A percentile compares a stretch with the other conserved stretches of the same genome.
Evolutionary conservation across 2,113 vertebrate species (phyloP).

Genomic region (Panthera uncia): DNA sequence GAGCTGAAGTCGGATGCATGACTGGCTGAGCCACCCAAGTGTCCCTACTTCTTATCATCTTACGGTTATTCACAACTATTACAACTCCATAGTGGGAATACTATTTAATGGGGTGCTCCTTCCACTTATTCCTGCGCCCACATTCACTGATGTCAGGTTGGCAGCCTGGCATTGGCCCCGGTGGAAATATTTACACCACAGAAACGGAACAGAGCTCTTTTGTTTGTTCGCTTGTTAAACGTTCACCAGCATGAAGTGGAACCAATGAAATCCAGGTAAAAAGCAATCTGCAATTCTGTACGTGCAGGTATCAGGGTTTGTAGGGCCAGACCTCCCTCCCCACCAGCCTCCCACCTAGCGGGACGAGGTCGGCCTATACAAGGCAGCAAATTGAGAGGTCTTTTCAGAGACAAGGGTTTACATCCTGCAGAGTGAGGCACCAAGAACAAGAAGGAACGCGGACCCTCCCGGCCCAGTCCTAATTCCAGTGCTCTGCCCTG

Average conservation of each 20-base stretch:
- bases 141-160: not conserved
- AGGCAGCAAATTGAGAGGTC: not conserved
- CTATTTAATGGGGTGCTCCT: not conserved
- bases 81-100: not conserved
- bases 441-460: not conserved
- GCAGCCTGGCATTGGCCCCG: not conserved
- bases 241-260: not conserved
- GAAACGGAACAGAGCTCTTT: not conserved
- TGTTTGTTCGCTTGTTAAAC: not conserved
- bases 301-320: rapidly evolving
- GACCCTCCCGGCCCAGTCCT: too few species aligned
- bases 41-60: not conserved
- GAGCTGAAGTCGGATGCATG: too few species aligned
- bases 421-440: not conserved
- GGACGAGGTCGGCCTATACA: not conserved
- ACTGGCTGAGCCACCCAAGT: too few species aligned
- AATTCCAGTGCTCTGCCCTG: not conserved
- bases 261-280: not conserved
- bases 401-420: not conserved
- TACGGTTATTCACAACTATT: not conserved
- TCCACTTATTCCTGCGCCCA: rapidly evolving
- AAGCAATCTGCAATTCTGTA: not conserved
- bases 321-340: not conserved
- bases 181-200: not conserved
- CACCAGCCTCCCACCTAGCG: not conserved